phyloP scores from a whole-genome alignment of 2,888 invertebrate species.

The Tinea trinotella region DNA sequence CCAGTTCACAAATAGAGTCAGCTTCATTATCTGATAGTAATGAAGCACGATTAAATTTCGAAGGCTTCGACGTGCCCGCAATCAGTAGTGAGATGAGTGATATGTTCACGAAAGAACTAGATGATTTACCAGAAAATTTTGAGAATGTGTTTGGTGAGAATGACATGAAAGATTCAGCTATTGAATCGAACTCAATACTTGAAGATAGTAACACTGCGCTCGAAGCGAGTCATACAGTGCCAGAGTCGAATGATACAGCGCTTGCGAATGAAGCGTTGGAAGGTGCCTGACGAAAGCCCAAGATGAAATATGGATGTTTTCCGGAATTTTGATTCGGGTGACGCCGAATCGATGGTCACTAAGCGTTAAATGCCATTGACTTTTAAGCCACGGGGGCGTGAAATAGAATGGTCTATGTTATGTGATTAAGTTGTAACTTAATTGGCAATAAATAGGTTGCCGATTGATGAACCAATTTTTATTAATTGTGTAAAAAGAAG shows the following conservation, averaged over 20 bases:
- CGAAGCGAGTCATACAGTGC: background rate
- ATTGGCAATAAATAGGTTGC: too few species aligned
- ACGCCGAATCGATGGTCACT: conserved; percentile 29
- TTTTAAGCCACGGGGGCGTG: background rate
- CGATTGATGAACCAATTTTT: too few species aligned
- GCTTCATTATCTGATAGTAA: background rate
- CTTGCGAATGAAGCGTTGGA: conserved; percentile 1
- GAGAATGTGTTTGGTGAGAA: background rate
- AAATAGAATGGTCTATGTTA: background rate
- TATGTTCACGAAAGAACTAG: too few species aligned
- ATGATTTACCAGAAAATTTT: too few species aligned
- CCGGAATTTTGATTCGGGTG: conserved; percentile 67
- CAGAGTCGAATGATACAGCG: background rate
- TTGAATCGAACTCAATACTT: background rate
- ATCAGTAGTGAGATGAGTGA: background rate
- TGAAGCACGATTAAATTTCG: background rate
- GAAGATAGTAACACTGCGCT: background rate
- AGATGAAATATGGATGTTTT: conserved; percentile 52
- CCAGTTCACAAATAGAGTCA: background rate
- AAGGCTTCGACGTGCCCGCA: background rate
- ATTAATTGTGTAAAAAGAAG: too few species aligned
- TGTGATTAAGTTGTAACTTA: too few species aligned
- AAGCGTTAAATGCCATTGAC: too few species aligned
- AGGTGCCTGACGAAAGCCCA: conserved; percentile 23
- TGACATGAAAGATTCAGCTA: background rate